Conservation (phyloP, 2,797 vertebrate genomes). For the Fistularia commersonii region DNA sequence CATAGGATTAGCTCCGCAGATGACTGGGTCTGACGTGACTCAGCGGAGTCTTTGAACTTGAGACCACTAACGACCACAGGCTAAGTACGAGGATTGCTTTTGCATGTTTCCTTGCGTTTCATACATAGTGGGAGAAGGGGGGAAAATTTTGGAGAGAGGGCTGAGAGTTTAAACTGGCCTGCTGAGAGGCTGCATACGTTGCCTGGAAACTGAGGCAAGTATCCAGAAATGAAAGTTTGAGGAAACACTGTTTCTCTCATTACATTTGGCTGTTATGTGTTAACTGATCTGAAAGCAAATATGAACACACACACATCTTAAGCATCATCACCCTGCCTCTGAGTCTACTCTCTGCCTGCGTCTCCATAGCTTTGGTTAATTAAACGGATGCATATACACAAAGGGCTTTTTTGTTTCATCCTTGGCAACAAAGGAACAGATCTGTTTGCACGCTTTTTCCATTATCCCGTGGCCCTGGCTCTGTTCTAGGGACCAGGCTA, state of each 20-base stretch:
- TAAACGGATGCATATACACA: slow-evolving; percentile 30
- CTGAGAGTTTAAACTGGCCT: neutral
- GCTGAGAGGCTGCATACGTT: neutral
- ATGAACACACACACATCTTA: neutral
- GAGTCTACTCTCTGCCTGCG: neutral
- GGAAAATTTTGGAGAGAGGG: neutral
- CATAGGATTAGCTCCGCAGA: slow-evolving; percentile 42
- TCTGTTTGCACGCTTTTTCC: slow-evolving; percentile 63
- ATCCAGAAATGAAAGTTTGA: neutral
- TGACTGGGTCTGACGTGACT: slow-evolving; percentile 31
- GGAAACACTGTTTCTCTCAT: no score
- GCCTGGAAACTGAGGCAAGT: neutral
- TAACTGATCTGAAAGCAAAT: neutral
- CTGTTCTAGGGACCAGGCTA: slow-evolving; percentile 34
- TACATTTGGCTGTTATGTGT: slow-evolving; percentile 2
- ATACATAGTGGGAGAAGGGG: neutral
- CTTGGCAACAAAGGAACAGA: slow-evolving; percentile 44
- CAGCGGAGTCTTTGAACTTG: slow-evolving; percentile 48
- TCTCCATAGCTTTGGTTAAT: slow-evolving; percentile 32
- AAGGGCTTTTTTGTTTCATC: slow-evolving; percentile 54
- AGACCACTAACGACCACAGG: slow-evolving; percentile 25
- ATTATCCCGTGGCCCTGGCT: slow-evolving; percentile 45
- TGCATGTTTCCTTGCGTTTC: slow-evolving; percentile 34
- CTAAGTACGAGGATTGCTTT: slow-evolving; percentile 23
- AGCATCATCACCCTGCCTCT: neutral